Base-by-base conservation (phyloP, 2,888 invertebrate species). In the Aphrophora alni region DNA sequence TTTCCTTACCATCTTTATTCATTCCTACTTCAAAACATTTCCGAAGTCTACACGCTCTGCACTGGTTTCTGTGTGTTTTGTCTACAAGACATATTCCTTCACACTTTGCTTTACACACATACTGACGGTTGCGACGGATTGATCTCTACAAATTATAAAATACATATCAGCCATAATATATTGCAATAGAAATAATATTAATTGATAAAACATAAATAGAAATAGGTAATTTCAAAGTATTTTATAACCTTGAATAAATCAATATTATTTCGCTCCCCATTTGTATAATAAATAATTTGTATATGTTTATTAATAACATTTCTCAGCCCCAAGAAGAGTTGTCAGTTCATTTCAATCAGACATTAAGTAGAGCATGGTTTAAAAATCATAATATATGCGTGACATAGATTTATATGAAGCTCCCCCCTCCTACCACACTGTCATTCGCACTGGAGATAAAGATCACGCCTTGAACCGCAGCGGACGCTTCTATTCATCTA, bases 61-160 rank as follows among this genome's bases (percentile, higher is more conserved):
- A 99, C 88, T 99, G 98, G 89, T 99, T 99, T 27, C 98, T 90
- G 87, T 98, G 98, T 0, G 97, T 96, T 88, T 98, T 99, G 89
- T 99, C 98, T 12, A 99, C 96, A 74, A 95, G 90, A 87, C 98
- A 99, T 12, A 91, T 89, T 0, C 96, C 96, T 84, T 95, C 94
- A 21, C 92, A 92, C 84, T 96, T 95, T 0, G 96, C 96, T 89
- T 99, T 99, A 90, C 99, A 99, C 0, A 95, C 93, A 88, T 99
- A 99, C 85, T 96, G 95, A 0, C 99, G 92, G 87, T 97, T 97
- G n/a, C 98, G 92, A 7, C 99, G 91, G 82, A 99, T 98, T 4
- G 98, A 98, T 38, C 99, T 91, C 92, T 99, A 95, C 88, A 95
- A 95, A 88, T 27, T 26, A 69, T 24, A 73, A 74, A 7, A 38